phyloP scores from a whole-genome alignment of 1,140 invertebrate genomes.

The Leptopilina boulardi region DNA sequence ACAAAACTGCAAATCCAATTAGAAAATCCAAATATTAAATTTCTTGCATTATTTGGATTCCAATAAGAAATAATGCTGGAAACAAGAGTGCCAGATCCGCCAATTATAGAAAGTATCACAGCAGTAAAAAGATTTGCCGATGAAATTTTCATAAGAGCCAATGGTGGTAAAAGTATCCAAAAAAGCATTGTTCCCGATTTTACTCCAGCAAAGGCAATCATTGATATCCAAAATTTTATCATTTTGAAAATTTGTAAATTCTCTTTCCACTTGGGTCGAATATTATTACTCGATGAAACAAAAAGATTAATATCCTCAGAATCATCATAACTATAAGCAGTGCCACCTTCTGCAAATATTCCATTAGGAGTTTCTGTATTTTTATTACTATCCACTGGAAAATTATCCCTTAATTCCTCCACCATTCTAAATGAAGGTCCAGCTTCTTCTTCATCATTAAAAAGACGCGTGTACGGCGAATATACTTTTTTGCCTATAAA shows the following conservation, averaged over 20 bases:
- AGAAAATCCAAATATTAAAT: constrained; percentile 54
- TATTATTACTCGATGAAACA: constrained; percentile 45
- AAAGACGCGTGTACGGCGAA: constrained; percentile 54
- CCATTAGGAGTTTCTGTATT: constrained; percentile 17
- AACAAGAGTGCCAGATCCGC: constrained; percentile 54
- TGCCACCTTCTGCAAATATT: constrained; percentile 40
- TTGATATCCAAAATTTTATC: constrained; percentile 58
- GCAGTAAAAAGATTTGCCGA: constrained; percentile 44
- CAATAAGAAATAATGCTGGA: constrained; percentile 54
- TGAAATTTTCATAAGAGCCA: constrained; percentile 46
- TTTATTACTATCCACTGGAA: constrained; percentile 33
- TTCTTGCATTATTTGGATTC: constrained; percentile 49
- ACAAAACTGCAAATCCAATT: constrained; percentile 53
- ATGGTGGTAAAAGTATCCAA: constrained; percentile 61
- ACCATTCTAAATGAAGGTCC: constrained; percentile 46
- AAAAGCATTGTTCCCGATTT: constrained; percentile 57
- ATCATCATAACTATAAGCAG: constrained; percentile 46
- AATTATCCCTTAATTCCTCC: constrained; percentile 35
- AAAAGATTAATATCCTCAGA: constrained; percentile 52
- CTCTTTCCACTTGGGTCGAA: constrained; percentile 49
- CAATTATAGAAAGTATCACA: constrained; percentile 45
- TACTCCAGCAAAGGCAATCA: constrained; percentile 52
- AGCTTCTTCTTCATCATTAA: constrained; percentile 63
- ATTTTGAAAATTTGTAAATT: constrained; percentile 51
- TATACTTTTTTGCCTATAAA: constrained; percentile 26